Percentiles rank a stretch among this genome's conserved stretches.
Conservation (phyloP, 2,888 invertebrate genomes). For the Apamea crenata region DNA sequence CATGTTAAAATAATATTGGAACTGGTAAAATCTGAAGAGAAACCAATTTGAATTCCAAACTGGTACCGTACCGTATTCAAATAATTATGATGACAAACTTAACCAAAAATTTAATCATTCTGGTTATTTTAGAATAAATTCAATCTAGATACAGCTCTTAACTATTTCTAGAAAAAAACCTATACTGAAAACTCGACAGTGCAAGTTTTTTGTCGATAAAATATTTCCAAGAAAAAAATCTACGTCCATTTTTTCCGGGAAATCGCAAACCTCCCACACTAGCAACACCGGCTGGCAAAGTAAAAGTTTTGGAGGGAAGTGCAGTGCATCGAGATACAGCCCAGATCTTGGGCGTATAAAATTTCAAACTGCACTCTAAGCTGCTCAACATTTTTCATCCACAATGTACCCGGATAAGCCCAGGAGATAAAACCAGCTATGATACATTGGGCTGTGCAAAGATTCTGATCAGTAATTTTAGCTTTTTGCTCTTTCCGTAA, state of each 20-base stretch:
- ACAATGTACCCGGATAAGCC: slow-evolving; percentile 66
- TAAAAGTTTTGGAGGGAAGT: slow-evolving; percentile 72
- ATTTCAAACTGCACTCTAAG: slow-evolving; percentile 73
- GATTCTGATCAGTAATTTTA: slow-evolving; percentile 68
- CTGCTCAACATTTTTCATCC: slow-evolving; percentile 72
- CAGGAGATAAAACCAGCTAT: slow-evolving; percentile 67
- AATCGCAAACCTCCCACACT: neutral
- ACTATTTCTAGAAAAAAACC: neutral
- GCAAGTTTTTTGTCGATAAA: neutral
- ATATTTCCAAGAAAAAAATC: neutral
- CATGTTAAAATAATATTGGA: slow-evolving; percentile 16
- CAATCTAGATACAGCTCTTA: neutral
- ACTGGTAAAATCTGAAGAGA: neutral
- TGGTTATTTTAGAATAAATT: neutral
- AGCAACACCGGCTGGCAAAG: slow-evolving; percentile 64
- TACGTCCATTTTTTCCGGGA: slow-evolving; percentile 7
- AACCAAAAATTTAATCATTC: neutral
- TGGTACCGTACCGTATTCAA: no score
- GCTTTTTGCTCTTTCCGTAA: slow-evolving; percentile 62
- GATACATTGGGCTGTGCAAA: slow-evolving; percentile 66
- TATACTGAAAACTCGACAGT: neutral
- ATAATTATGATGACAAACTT: no score
- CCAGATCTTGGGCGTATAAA: slow-evolving; percentile 70
- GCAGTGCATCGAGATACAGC: slow-evolving; percentile 71
- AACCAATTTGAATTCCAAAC: neutral